Base-by-base conservation (phyloP, 2,113 vertebrate genomes). In the Zosterops hypoxanthus region DNA sequence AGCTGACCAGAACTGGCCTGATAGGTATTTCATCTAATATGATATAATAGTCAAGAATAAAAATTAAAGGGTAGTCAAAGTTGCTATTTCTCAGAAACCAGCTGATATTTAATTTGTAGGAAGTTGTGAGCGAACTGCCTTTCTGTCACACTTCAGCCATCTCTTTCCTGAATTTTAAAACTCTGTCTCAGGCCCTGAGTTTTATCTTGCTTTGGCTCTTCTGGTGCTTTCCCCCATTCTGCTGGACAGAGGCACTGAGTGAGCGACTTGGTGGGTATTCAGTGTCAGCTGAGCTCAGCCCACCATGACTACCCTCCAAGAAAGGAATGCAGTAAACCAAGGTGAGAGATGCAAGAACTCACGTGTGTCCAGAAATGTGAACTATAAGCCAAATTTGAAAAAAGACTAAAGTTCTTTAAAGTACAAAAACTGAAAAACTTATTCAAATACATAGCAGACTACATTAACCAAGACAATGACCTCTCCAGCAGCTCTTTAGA, bases 211-310 rank as follows among this genome's bases (percentile, higher is more conserved):
- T 69, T 69, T 49, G 14, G 24, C 19, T 82, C 15, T 75, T 72
- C 33, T 61, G 11, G 5, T 68, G 82, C 42, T 75, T 42, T 68
- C 26, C 16, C 22, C 11, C 10, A 66, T 36, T 6, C 33, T 2
- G 4, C 42, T 57, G 13, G n/a, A 65, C 3, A 39, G 34, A 61
- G 13, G 11, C 17, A 63, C 5, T 1, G 2, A 73, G 21, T 1
- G 2, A 82, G 14, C 42, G 82, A 55, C 17, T 55, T 24, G 6
- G 33, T 50, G 4, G 12, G 14, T 42, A 41, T 9, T 56, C 31
- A 65, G 36, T 2, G 52, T 29, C 33, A 18, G 24, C 24, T 69
- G 53, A 86, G 34, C 8, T 72, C 39, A 82, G n/a, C 7, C 18
- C 23, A 90, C 16, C 14, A 33, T 11, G 69, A 55, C 2, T 13